phyloP scores from a whole-genome alignment of 2,113 vertebrate species.

The Carlito syrichta region DNA sequence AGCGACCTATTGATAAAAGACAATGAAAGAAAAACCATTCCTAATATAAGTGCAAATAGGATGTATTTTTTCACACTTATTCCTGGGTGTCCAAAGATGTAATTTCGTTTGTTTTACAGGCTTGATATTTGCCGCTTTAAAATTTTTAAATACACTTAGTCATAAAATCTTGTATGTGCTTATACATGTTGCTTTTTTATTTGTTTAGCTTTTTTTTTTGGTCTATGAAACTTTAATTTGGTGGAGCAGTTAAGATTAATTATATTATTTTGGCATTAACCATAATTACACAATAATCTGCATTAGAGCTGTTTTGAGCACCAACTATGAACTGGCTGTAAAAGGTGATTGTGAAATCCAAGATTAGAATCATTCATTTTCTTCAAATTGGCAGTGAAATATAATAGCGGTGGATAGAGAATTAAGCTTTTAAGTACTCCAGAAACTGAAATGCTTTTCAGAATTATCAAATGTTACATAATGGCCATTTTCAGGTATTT shows the following conservation, averaged over 20 bases:
- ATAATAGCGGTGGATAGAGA: constrained; percentile 3
- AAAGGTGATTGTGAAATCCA: constrained; percentile 52
- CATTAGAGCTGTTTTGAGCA: not conserved
- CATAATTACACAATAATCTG: constrained; percentile 43
- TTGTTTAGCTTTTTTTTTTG: not conserved
- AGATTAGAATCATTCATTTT: constrained; percentile 50
- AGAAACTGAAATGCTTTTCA: not conserved
- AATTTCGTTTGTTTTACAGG: not conserved
- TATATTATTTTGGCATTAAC: constrained; percentile 49
- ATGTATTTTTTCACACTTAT: not conserved
- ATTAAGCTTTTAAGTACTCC: not conserved
- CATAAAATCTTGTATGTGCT: not conserved
- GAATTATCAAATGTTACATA: not conserved
- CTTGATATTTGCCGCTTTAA: not conserved
- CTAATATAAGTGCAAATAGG: not conserved
- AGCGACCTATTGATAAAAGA: not conserved
- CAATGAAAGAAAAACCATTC: not conserved
- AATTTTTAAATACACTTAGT: not conserved
- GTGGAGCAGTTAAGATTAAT: constrained; percentile 56
- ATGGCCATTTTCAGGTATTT: not conserved
- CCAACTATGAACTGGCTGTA: not conserved
- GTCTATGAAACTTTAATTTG: constrained; percentile 35
- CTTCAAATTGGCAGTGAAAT: constrained; percentile 48
- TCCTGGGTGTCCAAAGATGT: not conserved
- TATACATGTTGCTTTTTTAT: not conserved